Evolutionary conservation across 92 coral and sea anemone species (phyloP).

Genomic region (Chrysogorgia sp.): DNA sequence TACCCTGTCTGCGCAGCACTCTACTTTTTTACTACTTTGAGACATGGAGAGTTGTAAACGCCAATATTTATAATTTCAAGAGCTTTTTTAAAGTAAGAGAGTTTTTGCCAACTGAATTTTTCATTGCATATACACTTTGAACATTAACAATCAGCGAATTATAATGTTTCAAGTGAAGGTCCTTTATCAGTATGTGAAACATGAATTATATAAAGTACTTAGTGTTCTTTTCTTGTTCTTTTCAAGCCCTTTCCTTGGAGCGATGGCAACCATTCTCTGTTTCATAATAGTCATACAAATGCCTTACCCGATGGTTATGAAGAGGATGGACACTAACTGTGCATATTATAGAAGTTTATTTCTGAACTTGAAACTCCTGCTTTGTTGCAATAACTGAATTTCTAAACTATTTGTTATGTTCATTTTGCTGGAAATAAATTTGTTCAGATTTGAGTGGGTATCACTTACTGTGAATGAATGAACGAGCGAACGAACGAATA

Average conservation of each 20-base stretch:
- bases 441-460: not conserved
- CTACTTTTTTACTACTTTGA: too few relatives aligned
- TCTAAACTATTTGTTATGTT: not conserved
- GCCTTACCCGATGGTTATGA: conserved; percentile 94
- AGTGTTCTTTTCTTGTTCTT: not conserved
- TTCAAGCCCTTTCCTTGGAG: conserved; percentile 94
- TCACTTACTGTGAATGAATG: not conserved
- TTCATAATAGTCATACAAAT: conserved; percentile 85
- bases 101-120: too few relatives aligned
- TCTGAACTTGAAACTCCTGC: not conserved
- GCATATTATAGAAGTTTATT: not conserved
- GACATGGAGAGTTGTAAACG: too few relatives aligned
- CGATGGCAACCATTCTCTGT: conserved; percentile 90
- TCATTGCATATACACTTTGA: too few relatives aligned
- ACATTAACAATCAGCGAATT: too few relatives aligned
- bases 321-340: conserved; percentile 35
- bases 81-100: too few relatives aligned
- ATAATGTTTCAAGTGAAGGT: too few relatives aligned
- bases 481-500: too few relatives aligned
- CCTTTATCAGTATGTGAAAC: too few relatives aligned
- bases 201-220: not conserved
- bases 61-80: too few relatives aligned
- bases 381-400: not conserved
- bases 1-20: too few relatives aligned
- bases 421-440: conserved; percentile 11